These are phyloP conservation scores for Stichopus horrens DNA, from an alignment of 53 echinoderm and acorn worm species.

Conservation along the genomic window DNA sequence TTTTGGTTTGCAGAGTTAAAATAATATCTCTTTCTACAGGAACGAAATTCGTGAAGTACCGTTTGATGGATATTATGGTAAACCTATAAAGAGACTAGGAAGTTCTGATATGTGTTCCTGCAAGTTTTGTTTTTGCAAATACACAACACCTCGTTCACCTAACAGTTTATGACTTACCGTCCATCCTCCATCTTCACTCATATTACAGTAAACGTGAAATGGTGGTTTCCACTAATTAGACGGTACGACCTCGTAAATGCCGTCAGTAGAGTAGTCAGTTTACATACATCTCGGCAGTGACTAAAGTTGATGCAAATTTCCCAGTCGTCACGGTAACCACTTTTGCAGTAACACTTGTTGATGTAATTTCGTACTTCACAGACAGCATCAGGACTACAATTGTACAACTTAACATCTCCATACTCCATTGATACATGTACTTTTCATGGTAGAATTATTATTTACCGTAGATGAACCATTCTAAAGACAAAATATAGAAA, in stretches of 20 bases:
- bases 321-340: conserved; percentile 11
- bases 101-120: no score
- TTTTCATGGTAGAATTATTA: neutral
- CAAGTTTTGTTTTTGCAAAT: no score
- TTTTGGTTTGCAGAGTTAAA: no score
- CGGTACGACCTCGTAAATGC: neutral
- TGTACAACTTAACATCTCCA: neutral
- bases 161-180: neutral
- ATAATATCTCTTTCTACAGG: no score
- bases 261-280: neutral
- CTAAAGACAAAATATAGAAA: neutral
- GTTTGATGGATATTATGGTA: no score
- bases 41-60: no score
- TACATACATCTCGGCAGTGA: neutral
- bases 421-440: conserved; percentile 4
- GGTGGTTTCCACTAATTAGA: neutral
- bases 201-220: conserved; percentile 22
- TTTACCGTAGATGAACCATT: neutral
- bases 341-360: neutral
- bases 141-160: no score
- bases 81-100: no score
- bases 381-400: neutral
- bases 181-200: conserved; percentile 17
- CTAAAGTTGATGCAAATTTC: neutral
- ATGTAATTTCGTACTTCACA: neutral